Conservation (phyloP, 2,797 vertebrate species). For the Knipowitschia caucasica region DNA sequence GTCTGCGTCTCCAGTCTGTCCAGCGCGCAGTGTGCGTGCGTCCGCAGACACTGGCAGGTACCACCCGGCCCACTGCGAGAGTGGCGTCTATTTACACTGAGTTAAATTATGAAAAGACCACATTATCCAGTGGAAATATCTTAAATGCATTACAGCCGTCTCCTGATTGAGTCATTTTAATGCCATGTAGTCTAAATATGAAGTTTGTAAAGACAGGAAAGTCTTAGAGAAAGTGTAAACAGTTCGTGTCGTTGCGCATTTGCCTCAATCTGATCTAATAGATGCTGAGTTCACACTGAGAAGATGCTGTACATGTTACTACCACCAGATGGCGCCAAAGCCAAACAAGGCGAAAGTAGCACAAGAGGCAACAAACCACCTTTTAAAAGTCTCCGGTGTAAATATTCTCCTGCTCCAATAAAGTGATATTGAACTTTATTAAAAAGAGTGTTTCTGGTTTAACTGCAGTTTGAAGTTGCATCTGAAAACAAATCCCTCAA, state of each 20-base stretch:
- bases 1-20: slow-evolving; percentile 46
- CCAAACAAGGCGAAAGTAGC: background rate
- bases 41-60: slow-evolving; percentile 49
- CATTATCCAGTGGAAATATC: slow-evolving; percentile 39
- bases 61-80: slow-evolving; percentile 27
- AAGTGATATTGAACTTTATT: background rate
- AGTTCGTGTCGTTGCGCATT: slow-evolving; percentile 12
- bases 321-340: slow-evolving; percentile 47
- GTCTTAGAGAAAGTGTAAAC: slow-evolving; percentile 23
- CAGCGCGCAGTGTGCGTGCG: slow-evolving; percentile 43
- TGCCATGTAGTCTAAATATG: slow-evolving; percentile 14
- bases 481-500: slow-evolving; percentile 33
- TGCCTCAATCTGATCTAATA: slow-evolving; percentile 4
- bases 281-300: slow-evolving; percentile 4
- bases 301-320: background rate
- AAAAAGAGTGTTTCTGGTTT: background rate
- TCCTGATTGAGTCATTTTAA: slow-evolving; percentile 12
- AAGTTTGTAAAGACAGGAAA: background rate
- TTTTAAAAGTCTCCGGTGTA: background rate
- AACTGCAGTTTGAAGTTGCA: background rate
- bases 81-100: slow-evolving; percentile 36
- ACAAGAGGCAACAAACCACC: background rate
- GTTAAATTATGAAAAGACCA: slow-evolving; percentile 53
- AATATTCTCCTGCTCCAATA: too few relatives aligned
- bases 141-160: slow-evolving; percentile 35